Conservation (phyloP, 64 coral and sea anemone genomes). For the Catalaphyllia jardinei region DNA sequence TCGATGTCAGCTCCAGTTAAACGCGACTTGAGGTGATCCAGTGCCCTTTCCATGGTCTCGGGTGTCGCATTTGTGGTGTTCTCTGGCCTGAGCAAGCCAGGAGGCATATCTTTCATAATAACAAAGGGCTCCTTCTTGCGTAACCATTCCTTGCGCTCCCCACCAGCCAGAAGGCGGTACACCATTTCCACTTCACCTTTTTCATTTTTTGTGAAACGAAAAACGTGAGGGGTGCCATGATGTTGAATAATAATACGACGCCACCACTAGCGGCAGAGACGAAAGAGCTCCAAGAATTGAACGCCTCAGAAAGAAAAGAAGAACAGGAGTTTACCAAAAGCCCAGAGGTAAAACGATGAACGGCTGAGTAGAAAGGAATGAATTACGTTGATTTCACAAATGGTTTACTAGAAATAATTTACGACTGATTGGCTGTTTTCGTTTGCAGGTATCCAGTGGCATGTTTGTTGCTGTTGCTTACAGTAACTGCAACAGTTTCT, state of each 20-base stretch:
- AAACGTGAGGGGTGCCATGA: conserved; percentile 41
- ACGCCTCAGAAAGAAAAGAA: too few relatives aligned
- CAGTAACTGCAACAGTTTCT: too few relatives aligned
- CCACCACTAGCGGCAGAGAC: too few relatives aligned
- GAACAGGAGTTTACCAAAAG: not conserved
- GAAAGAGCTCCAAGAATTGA: too few relatives aligned
- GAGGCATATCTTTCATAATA: not conserved
- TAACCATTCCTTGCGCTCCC: not conserved
- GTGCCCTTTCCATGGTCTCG: not conserved
- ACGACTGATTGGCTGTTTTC: too few relatives aligned
- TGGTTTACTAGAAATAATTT: not conserved
- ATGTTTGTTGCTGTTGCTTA: too few relatives aligned
- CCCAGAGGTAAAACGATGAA: not conserved
- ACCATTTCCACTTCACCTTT: conserved; percentile 15
- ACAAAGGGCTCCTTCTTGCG: not conserved
- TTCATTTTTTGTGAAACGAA: conserved; percentile 17
- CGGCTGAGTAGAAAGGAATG: not conserved
- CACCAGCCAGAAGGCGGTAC: not conserved
- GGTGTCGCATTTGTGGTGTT: not conserved
- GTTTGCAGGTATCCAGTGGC: too few relatives aligned
- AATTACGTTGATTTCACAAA: not conserved
- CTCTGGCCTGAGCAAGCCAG: not conserved
- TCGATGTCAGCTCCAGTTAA: not conserved
- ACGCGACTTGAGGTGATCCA: not conserved
- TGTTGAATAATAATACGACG: not conserved